These are phyloP conservation scores for Pseudomyrmex dendroicus DNA, from an alignment of 1,140 invertebrate species.

Conservation along the genomic window DNA sequence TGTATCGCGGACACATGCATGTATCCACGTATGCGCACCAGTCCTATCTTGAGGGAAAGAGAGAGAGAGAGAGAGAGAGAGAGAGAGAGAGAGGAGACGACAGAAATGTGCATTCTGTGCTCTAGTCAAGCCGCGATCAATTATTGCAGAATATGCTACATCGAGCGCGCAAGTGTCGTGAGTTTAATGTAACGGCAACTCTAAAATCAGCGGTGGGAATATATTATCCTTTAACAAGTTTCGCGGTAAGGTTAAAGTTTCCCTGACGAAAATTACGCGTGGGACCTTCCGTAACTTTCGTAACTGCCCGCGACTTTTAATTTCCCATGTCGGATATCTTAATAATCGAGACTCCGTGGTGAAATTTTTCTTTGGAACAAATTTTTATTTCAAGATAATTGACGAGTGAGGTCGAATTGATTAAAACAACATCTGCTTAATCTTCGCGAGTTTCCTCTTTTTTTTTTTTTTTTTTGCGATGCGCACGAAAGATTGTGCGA, in stretches of 20 bases:
- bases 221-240: constrained; percentile 20
- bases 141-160: background rate
- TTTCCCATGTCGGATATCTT: constrained; percentile 29
- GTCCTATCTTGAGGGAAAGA: background rate
- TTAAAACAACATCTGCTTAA: background rate
- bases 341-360: background rate
- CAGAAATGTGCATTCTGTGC: background rate
- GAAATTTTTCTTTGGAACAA: background rate
- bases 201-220: background rate
- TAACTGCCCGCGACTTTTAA: constrained; percentile 25
- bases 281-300: constrained; percentile 27
- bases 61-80: constrained; percentile 9
- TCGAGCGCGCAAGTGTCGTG: background rate
- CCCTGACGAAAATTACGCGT: constrained; percentile 13
- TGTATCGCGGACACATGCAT: constrained; percentile 24
- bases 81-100: background rate
- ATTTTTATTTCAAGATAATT: constrained; percentile 33
- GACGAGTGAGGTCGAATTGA: constrained; percentile 31
- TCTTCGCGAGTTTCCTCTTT: background rate
- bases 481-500: background rate
- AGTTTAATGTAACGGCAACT: constrained; percentile 10
- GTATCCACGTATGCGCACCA: background rate
- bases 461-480: background rate
- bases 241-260: constrained; percentile 7
- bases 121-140: background rate